Evolutionary conservation across 2,888 invertebrate species (phyloP), one percentile per base, ranked within the genome.

Genomic region (Latrodectus hesperus): DNA sequence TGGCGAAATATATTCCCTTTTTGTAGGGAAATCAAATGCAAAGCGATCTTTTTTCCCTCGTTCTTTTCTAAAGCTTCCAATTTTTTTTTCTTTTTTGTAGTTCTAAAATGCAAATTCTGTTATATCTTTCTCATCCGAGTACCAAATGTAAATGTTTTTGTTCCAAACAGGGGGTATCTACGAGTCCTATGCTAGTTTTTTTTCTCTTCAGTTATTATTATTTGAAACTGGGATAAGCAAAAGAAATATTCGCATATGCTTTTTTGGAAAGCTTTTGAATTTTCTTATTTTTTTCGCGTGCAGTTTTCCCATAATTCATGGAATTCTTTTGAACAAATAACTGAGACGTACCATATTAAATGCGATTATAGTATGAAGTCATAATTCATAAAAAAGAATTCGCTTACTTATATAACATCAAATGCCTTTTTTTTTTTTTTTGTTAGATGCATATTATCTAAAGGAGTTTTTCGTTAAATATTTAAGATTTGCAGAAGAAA

Each of bases 51-150:
- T 12, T 68, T 68, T 26, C 17, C 17, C n/a, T 9, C n/a, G 6
- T 68, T 68, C 22, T 70, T 79, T 22, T 73, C 52, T 17, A 14
- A 26, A 67, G 68, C 60, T 60, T 9, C 60, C 55, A 55, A 55
- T 55, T 55, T 60, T 60, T 55, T 60, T 60, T 60, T 55, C 14
- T 78, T 78, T 70, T 67, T 65, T 14, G 3, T 6, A 60, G 10
- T 9, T 68, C 26, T 55, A 82, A 74, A 82, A 87, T 87, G 81
- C 81, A 87, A 87, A 87, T 87, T 87, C 73, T 26, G 76, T 87
- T 87, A 87, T 81, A 87, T 87, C 78, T 75, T 65, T 71, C 77
- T 82, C 76, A 77, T 82, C 76, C 55, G 51, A 53, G 67, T 26
- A 76, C 77, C 81, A 81, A 82, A 87, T 75, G 74, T 80, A 86